A percentile compares a stretch with the other conserved stretches of the same genome.
Conservation (phyloP, 1,140 invertebrate genomes). For the Plutomurus gul region DNA sequence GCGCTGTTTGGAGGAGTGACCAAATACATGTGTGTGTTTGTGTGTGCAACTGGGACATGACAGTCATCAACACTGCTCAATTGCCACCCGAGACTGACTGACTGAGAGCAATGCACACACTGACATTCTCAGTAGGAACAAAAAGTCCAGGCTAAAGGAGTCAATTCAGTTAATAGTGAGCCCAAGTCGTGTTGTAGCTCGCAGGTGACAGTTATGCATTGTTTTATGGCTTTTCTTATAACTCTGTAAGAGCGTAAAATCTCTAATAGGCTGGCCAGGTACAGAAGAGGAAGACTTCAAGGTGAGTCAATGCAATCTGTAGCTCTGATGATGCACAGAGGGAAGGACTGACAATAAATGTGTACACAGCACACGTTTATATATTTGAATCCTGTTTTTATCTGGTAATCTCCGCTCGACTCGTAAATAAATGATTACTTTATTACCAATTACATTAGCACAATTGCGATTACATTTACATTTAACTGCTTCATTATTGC, state of each 20-base stretch:
- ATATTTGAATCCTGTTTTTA: constrained; percentile 11
- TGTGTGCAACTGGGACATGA: no score
- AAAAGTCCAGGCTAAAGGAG: not conserved
- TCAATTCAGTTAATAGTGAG: not conserved
- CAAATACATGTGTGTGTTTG: no score
- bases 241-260: not conserved
- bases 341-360: not conserved
- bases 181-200: constrained; percentile 12
- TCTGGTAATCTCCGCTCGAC: not conserved
- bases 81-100: no score
- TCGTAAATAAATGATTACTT: constrained; percentile 21
- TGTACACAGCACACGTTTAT: not conserved
- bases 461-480: not conserved
- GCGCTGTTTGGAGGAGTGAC: no score
- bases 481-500: not conserved
- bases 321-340: not conserved
- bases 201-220: constrained; percentile 26
- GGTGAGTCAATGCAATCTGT: no score
- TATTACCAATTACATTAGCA: constrained; percentile 24
- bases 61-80: no score
- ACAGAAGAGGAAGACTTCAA: no score
- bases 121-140: no score
- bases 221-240: constrained; percentile 9
- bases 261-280: no score
- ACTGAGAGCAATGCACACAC: no score